Conservation (phyloP, 2,113 vertebrate genomes). For the Lagopus muta region DNA sequence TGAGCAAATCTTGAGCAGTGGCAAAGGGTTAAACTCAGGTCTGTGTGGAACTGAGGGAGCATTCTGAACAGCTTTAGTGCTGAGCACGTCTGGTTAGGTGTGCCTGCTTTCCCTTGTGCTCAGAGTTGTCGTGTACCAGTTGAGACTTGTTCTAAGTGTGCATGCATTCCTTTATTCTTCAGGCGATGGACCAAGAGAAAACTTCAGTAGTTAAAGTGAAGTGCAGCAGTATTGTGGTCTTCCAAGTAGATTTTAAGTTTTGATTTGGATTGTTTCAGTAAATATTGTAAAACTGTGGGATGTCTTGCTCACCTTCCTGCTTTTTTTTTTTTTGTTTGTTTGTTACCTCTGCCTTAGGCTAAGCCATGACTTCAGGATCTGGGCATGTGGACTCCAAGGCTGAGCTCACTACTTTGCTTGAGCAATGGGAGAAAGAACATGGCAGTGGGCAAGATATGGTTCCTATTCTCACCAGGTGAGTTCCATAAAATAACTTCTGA, state of each 20-base stretch:
- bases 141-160: conserved; percentile 1
- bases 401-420: conserved; percentile 94
- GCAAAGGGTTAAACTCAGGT: not conserved
- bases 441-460: conserved; percentile 92
- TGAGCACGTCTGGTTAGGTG: not conserved
- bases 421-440: conserved; percentile 98
- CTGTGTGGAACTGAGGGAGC: not conserved
- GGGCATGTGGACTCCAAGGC: conserved; percentile 95
- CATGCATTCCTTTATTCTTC: not conserved
- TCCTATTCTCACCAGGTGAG: conserved; percentile 92
- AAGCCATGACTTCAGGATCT: conserved; percentile 86
- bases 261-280: not conserved
- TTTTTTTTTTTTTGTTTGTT: not conserved
- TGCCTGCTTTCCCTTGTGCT: not conserved
- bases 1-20: not conserved
- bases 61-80: not conserved
- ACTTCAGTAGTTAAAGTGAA: not conserved
- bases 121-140: not conserved
- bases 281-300: not conserved
- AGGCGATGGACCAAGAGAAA: not conserved
- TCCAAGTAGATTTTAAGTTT: not conserved
- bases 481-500: not conserved
- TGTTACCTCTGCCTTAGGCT: conserved; percentile 68
- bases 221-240: not conserved
- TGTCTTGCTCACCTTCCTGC: not conserved